These are phyloP conservation scores for Lypha dubia DNA, from an alignment of 2,888 invertebrate genomes.

Conservation along the genomic window DNA sequence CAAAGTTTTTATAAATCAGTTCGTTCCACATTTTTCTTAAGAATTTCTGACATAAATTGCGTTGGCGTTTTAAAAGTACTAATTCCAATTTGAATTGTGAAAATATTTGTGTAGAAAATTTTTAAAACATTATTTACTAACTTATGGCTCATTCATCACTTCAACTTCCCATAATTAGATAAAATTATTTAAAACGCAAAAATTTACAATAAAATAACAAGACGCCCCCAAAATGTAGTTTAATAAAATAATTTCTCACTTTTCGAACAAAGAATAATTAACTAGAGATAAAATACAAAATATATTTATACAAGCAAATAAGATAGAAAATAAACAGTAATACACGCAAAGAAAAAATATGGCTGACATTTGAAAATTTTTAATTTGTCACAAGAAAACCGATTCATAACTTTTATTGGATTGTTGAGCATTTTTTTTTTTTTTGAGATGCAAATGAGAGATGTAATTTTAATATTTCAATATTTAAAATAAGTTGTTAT, in stretches of 20 bases:
- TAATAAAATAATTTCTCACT: neutral
- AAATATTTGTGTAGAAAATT: neutral
- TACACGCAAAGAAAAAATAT: neutral
- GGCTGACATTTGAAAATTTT: neutral
- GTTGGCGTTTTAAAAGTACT: conserved; percentile 19
- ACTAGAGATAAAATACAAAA: neutral
- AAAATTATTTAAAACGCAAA: conserved; percentile 60
- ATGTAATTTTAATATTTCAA: too few species aligned
- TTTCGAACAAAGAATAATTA: conserved; percentile 16
- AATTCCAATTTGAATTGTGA: neutral
- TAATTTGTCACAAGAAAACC: too few species aligned
- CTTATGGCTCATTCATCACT: conserved; percentile 50
- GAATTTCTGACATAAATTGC: conserved; percentile 19
- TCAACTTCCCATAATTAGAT: conserved; percentile 65
- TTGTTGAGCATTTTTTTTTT: neutral
- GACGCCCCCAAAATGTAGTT: conserved; percentile 59
- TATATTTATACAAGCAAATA: neutral
- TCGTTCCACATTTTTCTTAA: neutral
- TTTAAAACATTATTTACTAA: conserved; percentile 22
- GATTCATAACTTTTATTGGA: too few species aligned
- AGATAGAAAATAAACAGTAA: neutral
- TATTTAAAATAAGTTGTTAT: too few species aligned
- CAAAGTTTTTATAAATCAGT: neutral
- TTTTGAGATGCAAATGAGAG: too few species aligned
- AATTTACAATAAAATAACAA: conserved; percentile 44